Evolutionary conservation across 2,888 invertebrate genomes (phyloP).

Genomic region (Mystacides longicornis): DNA sequence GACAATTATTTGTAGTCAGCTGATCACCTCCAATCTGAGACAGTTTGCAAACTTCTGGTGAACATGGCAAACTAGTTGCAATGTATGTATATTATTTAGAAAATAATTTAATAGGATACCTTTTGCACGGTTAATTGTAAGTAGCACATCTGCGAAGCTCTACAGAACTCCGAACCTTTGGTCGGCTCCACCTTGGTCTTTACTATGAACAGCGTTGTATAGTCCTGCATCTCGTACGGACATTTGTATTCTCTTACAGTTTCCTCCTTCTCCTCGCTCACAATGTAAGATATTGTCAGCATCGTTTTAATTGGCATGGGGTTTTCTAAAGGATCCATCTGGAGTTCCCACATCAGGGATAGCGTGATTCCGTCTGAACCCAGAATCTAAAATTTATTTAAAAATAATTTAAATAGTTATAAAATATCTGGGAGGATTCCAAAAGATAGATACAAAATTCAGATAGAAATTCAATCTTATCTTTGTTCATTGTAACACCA

Average conservation of each 20-base stretch:
- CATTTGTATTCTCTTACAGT: constrained; percentile 50
- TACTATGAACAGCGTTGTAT: constrained; percentile 78
- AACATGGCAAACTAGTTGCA: no score
- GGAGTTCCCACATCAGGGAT: constrained; percentile 79
- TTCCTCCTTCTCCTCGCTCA: constrained; percentile 28
- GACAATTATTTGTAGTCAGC: no score
- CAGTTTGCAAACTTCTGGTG: no score
- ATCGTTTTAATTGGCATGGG: constrained; percentile 46
- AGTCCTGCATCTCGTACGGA: constrained; percentile 73
- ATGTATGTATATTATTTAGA: no score
- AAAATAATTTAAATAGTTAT: no score
- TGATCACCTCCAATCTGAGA: no score
- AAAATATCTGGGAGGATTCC: no score
- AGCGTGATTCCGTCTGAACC: constrained; percentile 69
- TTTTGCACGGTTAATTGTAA: constrained; percentile 66
- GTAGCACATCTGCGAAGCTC: constrained; percentile 83
- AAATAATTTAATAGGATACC: no score
- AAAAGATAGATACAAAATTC: no score
- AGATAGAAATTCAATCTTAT: no score
- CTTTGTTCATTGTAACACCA: no score
- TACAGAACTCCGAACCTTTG: constrained; percentile 76
- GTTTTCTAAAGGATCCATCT: constrained; percentile 53
- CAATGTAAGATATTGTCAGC: constrained; percentile 39
- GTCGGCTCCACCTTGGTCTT: constrained; percentile 71
- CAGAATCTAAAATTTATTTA: constrained; percentile 49